phyloP scores from a whole-genome alignment of 2,113 vertebrate genomes.

The Nothoprocta perdicaria region DNA sequence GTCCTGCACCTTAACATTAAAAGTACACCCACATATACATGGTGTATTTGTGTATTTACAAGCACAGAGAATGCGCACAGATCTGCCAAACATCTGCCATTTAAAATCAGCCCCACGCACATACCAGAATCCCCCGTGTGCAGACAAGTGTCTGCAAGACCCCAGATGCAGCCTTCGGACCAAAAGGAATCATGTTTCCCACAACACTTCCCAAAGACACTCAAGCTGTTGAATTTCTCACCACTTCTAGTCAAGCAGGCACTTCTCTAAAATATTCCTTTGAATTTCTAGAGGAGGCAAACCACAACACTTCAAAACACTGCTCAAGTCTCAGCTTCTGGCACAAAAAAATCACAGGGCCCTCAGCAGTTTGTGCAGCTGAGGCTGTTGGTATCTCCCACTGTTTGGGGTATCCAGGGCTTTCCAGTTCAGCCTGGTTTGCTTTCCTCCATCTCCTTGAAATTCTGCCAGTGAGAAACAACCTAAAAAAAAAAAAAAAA shows the following conservation, averaged over 20 bases:
- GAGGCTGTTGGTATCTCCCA: not conserved
- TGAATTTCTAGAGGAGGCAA: not conserved
- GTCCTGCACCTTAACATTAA: not conserved
- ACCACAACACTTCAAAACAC: not conserved
- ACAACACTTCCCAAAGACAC: not conserved
- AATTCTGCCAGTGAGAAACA: not conserved
- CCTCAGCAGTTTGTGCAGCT: not conserved
- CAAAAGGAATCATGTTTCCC: not conserved
- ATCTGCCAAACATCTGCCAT: not conserved
- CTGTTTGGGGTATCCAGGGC: not conserved
- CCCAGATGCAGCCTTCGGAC: not conserved
- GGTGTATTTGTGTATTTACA: not conserved
- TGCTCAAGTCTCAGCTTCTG: not conserved
- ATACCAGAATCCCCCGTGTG: not conserved
- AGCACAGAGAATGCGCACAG: not conserved
- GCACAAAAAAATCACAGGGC: not conserved
- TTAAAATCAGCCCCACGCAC: not conserved
- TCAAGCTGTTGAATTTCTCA: not conserved
- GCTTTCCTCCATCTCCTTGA: not conserved
- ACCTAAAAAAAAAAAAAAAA: conserved; percentile 26
- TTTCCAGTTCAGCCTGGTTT: not conserved
- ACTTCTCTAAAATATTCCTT: not conserved
- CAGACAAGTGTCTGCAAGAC: not conserved
- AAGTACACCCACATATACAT: not conserved
- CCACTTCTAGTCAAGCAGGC: not conserved